A percentile compares a stretch with the other conserved stretches of the same genome.
Conservation (phyloP, 2,113 vertebrate genomes). For the Petaurus breviceps region DNA sequence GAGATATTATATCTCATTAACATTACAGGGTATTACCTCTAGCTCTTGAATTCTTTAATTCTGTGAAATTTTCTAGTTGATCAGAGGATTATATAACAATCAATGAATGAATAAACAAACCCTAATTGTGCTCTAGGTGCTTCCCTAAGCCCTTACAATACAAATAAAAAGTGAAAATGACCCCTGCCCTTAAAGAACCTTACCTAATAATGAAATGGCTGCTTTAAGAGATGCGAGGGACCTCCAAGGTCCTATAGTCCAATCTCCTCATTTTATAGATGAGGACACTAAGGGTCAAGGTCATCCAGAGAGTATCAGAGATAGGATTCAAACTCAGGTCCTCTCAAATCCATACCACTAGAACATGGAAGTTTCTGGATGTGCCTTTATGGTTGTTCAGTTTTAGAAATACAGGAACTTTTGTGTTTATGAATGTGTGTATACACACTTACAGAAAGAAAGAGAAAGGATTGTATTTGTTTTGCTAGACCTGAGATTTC, state of each 20-base stretch:
- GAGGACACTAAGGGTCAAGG: neutral
- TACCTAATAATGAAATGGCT: neutral
- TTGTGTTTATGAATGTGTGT: neutral
- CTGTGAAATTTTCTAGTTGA: neutral
- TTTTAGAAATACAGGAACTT: neutral
- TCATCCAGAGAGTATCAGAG: neutral
- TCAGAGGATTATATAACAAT: neutral
- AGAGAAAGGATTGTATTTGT: neutral
- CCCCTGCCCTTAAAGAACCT: neutral
- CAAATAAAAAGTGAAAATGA: neutral
- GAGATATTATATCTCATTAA: too few species aligned
- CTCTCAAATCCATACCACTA: neutral
- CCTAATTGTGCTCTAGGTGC: neutral
- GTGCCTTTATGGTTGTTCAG: neutral
- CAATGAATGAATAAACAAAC: neutral
- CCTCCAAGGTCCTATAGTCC: neutral
- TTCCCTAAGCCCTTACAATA: neutral
- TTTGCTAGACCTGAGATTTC: neutral
- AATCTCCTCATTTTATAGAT: neutral
- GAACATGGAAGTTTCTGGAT: neutral
- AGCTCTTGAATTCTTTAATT: neutral
- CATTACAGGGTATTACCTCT: neutral
- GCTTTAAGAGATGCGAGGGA: neutral
- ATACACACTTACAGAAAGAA: neutral
- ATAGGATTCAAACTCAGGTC: neutral